A percentile compares a stretch with the other conserved stretches of the same genome.
Conservation (phyloP, 2,113 vertebrate genomes). For the Channa argus region DNA sequence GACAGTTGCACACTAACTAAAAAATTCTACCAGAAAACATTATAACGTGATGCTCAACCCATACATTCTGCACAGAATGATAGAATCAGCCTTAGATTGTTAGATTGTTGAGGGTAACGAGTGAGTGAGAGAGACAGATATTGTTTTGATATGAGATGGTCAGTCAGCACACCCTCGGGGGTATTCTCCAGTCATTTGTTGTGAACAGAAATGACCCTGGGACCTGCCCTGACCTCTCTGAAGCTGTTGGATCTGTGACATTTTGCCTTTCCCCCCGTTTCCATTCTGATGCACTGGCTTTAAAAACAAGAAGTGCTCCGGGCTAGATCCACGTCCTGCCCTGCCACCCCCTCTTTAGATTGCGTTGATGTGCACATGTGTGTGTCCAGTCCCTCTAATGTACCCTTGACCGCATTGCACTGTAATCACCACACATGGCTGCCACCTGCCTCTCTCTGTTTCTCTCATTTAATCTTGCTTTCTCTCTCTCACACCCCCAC, state of each 20-base stretch:
- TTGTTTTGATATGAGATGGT: slow-evolving; percentile 64
- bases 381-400: slow-evolving; percentile 63
- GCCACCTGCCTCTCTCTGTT: slow-evolving; percentile 67
- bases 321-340: slow-evolving; percentile 68
- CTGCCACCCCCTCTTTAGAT: slow-evolving; percentile 51
- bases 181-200: slow-evolving; percentile 76
- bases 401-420: slow-evolving; percentile 78
- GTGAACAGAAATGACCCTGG: slow-evolving; percentile 88
- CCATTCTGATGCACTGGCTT: slow-evolving; percentile 59
- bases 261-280: slow-evolving; percentile 47
- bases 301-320: slow-evolving; percentile 67
- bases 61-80: neutral
- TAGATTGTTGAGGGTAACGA: slow-evolving; percentile 4
- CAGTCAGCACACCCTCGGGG: slow-evolving; percentile 65
- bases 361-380: slow-evolving; percentile 54
- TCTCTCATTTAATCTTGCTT: slow-evolving; percentile 32
- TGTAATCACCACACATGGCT: slow-evolving; percentile 80
- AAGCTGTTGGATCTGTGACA: slow-evolving; percentile 80
- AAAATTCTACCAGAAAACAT: neutral
- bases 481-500: slow-evolving; percentile 38
- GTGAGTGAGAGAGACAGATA: slow-evolving; percentile 61
- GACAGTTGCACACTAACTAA: no score
- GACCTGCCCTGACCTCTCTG: slow-evolving; percentile 79
- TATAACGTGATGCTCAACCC: neutral
- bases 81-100: slow-evolving; percentile 2